phyloP scores from a whole-genome alignment of 2,113 vertebrate genomes.

The Heterochromis multidens region DNA sequence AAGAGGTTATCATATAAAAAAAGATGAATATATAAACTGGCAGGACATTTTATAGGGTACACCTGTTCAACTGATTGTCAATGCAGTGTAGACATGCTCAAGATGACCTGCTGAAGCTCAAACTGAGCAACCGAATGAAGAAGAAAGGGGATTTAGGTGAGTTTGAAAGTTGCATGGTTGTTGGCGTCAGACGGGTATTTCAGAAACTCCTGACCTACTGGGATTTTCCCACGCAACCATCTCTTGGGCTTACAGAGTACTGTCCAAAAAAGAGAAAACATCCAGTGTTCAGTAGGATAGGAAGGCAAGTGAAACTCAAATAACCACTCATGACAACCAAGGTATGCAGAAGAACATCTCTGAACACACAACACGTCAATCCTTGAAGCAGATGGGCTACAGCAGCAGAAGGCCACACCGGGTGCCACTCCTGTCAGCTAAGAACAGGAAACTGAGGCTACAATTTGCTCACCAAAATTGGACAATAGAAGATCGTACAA shows the following conservation, averaged over 20 bases:
- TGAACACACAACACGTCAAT: not conserved
- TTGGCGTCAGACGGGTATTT: too few relatives aligned
- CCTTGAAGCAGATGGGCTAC: not conserved
- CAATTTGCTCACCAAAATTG: not conserved
- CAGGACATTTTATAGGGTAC: not conserved
- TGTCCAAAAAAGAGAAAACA: not conserved
- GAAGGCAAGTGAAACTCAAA: not conserved
- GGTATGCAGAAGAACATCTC: fast-evolving
- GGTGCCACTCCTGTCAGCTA: not conserved
- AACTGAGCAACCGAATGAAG: too few relatives aligned
- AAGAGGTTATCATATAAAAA: not conserved
- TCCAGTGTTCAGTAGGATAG: not conserved
- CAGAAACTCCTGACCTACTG: too few relatives aligned
- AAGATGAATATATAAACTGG: not conserved
- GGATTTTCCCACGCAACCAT: too few relatives aligned
- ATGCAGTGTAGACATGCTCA: not conserved
- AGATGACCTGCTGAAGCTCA: too few relatives aligned
- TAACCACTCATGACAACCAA: not conserved
- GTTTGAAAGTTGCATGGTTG: too few relatives aligned
- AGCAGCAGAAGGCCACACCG: not conserved
- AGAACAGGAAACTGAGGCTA: not conserved
- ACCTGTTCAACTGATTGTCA: not conserved
- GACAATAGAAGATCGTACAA: not conserved
- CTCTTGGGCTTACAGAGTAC: too few relatives aligned
- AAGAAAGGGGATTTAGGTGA: too few relatives aligned